Base-by-base conservation (phyloP, 2,797 vertebrate genomes). In the Fundulus diaphanus region DNA sequence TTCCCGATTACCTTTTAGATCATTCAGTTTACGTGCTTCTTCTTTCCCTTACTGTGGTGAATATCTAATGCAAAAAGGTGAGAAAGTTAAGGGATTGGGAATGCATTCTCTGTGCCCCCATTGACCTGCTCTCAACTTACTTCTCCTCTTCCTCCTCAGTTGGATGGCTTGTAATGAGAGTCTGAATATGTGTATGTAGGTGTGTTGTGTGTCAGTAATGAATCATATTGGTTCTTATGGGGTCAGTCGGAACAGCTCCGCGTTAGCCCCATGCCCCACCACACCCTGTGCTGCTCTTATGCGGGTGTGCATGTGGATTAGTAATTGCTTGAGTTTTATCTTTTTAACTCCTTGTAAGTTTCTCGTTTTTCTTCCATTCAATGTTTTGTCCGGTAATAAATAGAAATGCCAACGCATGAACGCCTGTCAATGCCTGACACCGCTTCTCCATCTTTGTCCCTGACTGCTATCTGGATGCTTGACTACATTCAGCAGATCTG, bases 11-110 rank as follows among this genome's bases (percentile, higher is more conserved):
- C 57, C 59, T n/a, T 52, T 70, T 68, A 79, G 48, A 70, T 86
- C 40, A 82, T 82, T 83, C 52, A 31, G 37, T 83, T 79, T 76
- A 70, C 54, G 78, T 63, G 85, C 74, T 3, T 77, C 77, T 61
- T 54, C 52, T 71, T 63, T 22, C 33, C 57, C 77, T 78, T 74
- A 76, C 72, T 9, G 11, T 70, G 68, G 80, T 40, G 52, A 82
- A 82, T 76, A 74, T 84, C 83, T 89, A 90, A 92, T 87, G 80
- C 77, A 75, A 73, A 82, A 79, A 88, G 88, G 91, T 91, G 86
- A 90, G 74, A 83, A 85, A 88, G 86, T 89, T 87, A 88, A 91
- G 88, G 91, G 92, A 87, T 84, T 85, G 81, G 76, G 71, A 90
- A 87, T 88, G 85, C 88, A 84, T 93, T 92, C 85, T 89, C 80